These are phyloP conservation scores for Petrophora chlorosata DNA, from an alignment of 2,888 invertebrate species.

Conservation along the genomic window DNA sequence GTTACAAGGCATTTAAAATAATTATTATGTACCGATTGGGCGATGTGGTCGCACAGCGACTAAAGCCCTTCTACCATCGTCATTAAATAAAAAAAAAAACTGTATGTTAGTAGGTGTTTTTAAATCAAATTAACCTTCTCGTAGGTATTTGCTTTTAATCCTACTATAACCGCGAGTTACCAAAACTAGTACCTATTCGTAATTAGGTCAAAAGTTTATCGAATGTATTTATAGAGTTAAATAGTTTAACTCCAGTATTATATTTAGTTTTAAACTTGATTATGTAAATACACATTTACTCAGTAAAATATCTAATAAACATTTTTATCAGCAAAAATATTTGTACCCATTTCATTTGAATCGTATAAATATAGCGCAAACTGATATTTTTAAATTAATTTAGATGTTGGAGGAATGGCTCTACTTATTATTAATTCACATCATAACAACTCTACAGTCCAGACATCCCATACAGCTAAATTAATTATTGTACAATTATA, in stretches of 20 bases:
- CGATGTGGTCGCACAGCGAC: no score
- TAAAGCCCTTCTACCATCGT: no score
- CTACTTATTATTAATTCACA: no score
- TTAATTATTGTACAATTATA: no score
- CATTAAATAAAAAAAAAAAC: no score
- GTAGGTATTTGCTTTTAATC: no score
- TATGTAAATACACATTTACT: constrained; percentile 47
- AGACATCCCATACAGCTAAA: no score
- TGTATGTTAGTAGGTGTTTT: no score
- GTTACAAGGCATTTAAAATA: neutral
- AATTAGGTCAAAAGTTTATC: constrained; percentile 29
- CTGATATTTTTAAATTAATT: constrained; percentile 5
- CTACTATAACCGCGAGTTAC: constrained; percentile 67
- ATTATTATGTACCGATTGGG: constrained; percentile 18
- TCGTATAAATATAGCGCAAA: no score
- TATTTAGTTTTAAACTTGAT: constrained; percentile 28
- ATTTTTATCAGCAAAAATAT: constrained; percentile 14
- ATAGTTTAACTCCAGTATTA: constrained; percentile 12
- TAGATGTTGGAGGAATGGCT: no score
- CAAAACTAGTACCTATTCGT: constrained; percentile 58
- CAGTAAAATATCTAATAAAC: constrained; percentile 28
- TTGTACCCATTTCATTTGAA: neutral
- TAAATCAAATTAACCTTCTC: no score
- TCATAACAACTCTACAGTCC: no score
- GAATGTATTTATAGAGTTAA: constrained; percentile 8